Percentiles rank a stretch among this genome's conserved stretches.
These are phyloP conservation scores for Trachelus iudaicus DNA, from an alignment of 2,888 invertebrate species.

Conservation along the genomic window DNA sequence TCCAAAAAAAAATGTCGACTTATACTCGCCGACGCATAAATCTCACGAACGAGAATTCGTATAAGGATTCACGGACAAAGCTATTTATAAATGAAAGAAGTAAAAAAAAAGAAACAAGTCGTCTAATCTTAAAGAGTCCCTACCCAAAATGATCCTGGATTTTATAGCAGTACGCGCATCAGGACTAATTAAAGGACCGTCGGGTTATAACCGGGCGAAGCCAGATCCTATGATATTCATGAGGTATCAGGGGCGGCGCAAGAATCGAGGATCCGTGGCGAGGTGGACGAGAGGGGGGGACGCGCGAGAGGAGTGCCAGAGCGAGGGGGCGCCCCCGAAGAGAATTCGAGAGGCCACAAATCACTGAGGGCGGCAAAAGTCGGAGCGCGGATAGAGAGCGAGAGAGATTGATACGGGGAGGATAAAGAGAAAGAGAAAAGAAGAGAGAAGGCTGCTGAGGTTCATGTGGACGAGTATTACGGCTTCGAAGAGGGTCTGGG, in stretches of 20 bases:
- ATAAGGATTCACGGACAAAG: neutral
- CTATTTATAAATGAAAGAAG: neutral
- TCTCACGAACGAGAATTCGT: neutral
- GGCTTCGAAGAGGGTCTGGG: neutral
- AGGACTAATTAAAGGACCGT: conserved; percentile 3
- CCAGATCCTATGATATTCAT: conserved; percentile 19
- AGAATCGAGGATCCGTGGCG: conserved; percentile 22
- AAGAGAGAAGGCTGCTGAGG: neutral
- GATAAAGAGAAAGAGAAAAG: neutral
- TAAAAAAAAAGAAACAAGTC: neutral
- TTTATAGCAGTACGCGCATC: neutral
- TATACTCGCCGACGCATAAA: neutral
- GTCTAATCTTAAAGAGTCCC: neutral
- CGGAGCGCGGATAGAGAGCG: conserved; percentile 21
- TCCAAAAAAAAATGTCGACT: neutral
- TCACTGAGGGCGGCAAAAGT: conserved; percentile 21
- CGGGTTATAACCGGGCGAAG: neutral
- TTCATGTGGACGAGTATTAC: neutral
- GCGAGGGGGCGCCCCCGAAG: conserved; percentile 12
- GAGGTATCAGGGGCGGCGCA: conserved; percentile 20
- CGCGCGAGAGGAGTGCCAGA: neutral
- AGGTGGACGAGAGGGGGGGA: neutral
- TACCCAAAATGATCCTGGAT: neutral
- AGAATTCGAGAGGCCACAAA: conserved; percentile 35
- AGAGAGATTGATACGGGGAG: conserved; percentile 33